Evolutionary conservation across 1,140 invertebrate genomes (phyloP), one percentile per base, ranked within the genome.

Genomic region (Tetramorium parvispinum): DNA sequence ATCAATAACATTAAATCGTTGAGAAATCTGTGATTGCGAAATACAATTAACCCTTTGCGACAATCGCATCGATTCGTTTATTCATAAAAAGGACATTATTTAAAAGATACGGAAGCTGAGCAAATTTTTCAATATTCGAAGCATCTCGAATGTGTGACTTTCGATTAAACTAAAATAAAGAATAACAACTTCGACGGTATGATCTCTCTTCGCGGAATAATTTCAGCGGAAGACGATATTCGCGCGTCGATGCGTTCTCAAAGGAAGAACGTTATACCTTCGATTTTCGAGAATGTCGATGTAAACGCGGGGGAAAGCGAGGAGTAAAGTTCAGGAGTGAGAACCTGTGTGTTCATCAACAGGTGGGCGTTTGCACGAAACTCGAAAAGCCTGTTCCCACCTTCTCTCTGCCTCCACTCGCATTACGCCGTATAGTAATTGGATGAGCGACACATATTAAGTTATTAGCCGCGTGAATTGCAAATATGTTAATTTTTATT

Each of bases 281-380:
- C 78, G 88, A 87, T 89, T 85, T 61, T n/a, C 51, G 37, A 55
- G 7, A 16, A 40, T 5, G 43, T 73, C 37, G 24, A 86, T 77
- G 87, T 83, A 83, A 75, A 87, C 77, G 73, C 55, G 21, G 5
- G 40, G 16, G 43, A 49, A 27, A 37, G 18, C 46, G 78, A 13
- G 43, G 85, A 68, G 88, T 81, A 85, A 90, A 91, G 85, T 91
- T 90, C 66, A 82, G 51, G 57, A 85, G 71, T 82, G 77, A 76
- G 65, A 49, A 59, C 57, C 49, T 78, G 77, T 75, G 57, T 76
- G 87, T 55, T 88, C 83, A 76, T 89, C 92, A 93, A 93, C 92
- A 93, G 92, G 92, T 93, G 92, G 92, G 85, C 85, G 88, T 89
- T 86, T 82, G 88, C 78, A 49, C 65, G 85, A 89, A 83, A 88